Percentiles rank a stretch among this genome's conserved stretches.
Evolutionary conservation across 2,797 vertebrate species (phyloP).

Genomic region (Helarctos malayanus): DNA sequence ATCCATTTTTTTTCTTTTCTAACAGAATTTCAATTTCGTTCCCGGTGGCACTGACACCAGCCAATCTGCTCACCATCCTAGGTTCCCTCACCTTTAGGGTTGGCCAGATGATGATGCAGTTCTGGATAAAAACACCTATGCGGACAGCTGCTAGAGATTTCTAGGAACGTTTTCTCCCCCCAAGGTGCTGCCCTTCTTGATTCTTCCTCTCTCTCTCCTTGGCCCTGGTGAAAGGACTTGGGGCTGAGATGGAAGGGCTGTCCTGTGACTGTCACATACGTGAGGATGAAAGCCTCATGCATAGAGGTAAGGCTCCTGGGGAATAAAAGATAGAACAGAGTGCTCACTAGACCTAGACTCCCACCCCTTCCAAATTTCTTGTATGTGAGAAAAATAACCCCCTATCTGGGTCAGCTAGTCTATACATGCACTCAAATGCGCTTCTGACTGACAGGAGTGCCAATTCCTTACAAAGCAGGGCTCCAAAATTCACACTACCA

Average conservation of each 20-base stretch:
- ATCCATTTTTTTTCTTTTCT: background rate
- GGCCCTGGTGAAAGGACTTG: background rate
- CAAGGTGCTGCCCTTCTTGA: background rate
- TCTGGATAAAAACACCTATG: background rate
- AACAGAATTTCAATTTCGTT: conserved; percentile 49
- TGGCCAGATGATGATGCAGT: background rate
- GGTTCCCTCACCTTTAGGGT: background rate
- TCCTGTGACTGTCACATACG: background rate
- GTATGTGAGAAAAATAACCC: background rate
- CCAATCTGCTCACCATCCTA: background rate
- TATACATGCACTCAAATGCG: background rate
- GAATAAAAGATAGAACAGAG: background rate
- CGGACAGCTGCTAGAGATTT: conserved; percentile 43
- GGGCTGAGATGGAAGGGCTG: background rate
- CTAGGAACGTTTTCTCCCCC: background rate
- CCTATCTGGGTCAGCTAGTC: background rate
- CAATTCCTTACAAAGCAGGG: background rate
- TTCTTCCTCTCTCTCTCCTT: background rate
- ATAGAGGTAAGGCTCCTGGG: background rate
- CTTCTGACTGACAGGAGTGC: background rate
- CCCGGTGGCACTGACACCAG: background rate
- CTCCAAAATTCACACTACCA: background rate
- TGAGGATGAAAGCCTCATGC: background rate
- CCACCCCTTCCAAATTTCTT: conserved; percentile 1
- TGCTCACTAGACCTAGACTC: background rate